Conservation (phyloP, 1,140 invertebrate genomes). For the Drosophila orosa region DNA sequence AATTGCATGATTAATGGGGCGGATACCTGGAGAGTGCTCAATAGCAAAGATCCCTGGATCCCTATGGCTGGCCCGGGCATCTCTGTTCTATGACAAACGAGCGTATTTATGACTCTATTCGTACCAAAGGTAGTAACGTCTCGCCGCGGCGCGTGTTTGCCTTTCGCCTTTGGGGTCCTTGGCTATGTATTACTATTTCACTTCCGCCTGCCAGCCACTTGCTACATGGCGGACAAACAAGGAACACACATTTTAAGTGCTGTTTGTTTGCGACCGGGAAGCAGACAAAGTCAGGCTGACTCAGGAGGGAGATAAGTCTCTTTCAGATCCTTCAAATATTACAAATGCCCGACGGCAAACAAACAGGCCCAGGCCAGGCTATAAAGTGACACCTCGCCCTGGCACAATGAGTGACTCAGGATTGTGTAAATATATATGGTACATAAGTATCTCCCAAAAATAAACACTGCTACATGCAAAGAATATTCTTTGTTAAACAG, state of each 20-base stretch:
- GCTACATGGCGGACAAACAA: slow-evolving; percentile 67
- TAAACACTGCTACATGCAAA: slow-evolving; percentile 36
- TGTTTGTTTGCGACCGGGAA: slow-evolving; percentile 61
- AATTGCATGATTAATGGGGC: slow-evolving; percentile 68
- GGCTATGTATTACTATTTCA: slow-evolving; percentile 34
- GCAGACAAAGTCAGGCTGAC: slow-evolving; percentile 12
- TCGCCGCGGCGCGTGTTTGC: slow-evolving; percentile 36
- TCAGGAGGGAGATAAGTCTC: slow-evolving; percentile 32
- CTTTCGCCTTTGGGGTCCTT: slow-evolving; percentile 45
- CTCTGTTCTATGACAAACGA: slow-evolving; percentile 57
- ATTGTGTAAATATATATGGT: slow-evolving; percentile 5
- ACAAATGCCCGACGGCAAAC: slow-evolving; percentile 50
- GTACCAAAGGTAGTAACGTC: slow-evolving; percentile 48
- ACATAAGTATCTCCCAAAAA: slow-evolving; percentile 8
- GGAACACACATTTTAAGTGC: slow-evolving; percentile 65
- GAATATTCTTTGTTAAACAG: background rate
- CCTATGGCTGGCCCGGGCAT: slow-evolving; percentile 4
- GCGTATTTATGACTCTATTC: slow-evolving; percentile 59
- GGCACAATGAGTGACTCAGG: slow-evolving; percentile 28
- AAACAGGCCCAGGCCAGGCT: slow-evolving; percentile 15
- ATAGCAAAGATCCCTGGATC: slow-evolving; percentile 16
- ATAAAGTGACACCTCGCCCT: slow-evolving; percentile 56
- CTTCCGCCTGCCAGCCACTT: slow-evolving; percentile 68
- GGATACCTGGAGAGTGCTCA: slow-evolving; percentile 21
- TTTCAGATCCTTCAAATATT: slow-evolving; percentile 60